Evolutionary conservation across 2,888 invertebrate species (phyloP), one percentile per base, ranked within the genome.

Genomic region (Melinopterus prodromus): DNA sequence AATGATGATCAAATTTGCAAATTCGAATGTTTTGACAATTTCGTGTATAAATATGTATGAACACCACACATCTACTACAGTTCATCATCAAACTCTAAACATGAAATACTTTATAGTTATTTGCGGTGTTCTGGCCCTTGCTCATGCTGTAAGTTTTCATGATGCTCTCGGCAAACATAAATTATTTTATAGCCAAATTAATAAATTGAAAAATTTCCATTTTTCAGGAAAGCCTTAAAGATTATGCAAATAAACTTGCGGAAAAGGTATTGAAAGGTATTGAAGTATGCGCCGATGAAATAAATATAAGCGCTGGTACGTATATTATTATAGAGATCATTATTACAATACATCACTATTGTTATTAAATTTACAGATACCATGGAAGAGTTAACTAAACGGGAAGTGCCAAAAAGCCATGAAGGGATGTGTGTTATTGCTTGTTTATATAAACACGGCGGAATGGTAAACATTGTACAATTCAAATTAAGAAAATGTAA

Each of bases 391-490:
- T 76, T 86, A 69, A 83, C 90, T 78, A 85, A 88, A 69, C 89
- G 90, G 80, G 88, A 90, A 81, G 80, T 90, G 36, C 90, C 91
- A 0, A 86, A 88, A 0, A 88, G 85, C 2, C 86, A 86, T 16
- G 88, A 86, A 37, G 89, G 89, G 0, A 90, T 89, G 83, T 92
- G 92, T 83, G 86, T 91, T 53, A 82, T 90, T 78, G 89, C 90
- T n/a, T 92, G 92, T 80, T 86, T 91, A 38, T 90, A 89, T 81
- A 90, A 85, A 83, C 90, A 88, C 82, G 85, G 89, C 75, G 87
- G 89, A 80, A 88, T 90, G 88, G 92, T 91, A 87, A 90, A 88
- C 16, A 16, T 75, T 74, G 26, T 26, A 16, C 0, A 35, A 36
- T 36, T 70, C 6, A 6, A 16, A 0, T 69, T 26, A 16, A 35